These are phyloP conservation scores for Actinernus sp. DNA, from an alignment of 92 coral and sea anemone species.

Conservation along the genomic window DNA sequence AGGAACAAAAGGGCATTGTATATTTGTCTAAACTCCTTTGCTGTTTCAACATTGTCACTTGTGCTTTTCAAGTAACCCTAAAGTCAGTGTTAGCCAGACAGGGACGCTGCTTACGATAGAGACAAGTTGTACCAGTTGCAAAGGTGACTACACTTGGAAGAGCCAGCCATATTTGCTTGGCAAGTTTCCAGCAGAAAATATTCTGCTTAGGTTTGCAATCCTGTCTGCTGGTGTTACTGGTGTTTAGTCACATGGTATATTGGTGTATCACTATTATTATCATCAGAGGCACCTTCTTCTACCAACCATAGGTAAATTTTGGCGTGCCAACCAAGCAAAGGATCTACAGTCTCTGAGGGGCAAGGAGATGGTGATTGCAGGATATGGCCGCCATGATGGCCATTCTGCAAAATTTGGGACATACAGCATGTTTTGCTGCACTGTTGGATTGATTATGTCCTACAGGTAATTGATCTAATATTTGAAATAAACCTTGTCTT, in stretches of 20 bases:
- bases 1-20: too few relatives aligned
- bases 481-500: too few relatives aligned
- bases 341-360: constrained; percentile 32
- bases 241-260: constrained; percentile 50
- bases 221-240: constrained; percentile 56
- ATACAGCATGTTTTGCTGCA: constrained; percentile 44
- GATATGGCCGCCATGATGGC: constrained; percentile 64
- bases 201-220: constrained; percentile 51
- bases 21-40: constrained; percentile 36
- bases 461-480: constrained; percentile 24
- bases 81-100: constrained; percentile 22
- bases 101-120: constrained; percentile 47
- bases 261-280: constrained; percentile 31
- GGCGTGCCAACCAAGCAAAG: constrained; percentile 38
- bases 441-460: too few relatives aligned
- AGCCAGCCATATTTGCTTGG: constrained; percentile 64
- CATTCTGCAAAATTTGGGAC: too few relatives aligned
- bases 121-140: constrained; percentile 44
- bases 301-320: constrained; percentile 39
- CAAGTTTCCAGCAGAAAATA: constrained; percentile 45
- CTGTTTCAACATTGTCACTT: constrained; percentile 58
- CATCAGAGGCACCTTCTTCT: constrained; percentile 53
- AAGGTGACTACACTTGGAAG: constrained; percentile 35
- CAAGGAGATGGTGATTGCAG: constrained; percentile 49
- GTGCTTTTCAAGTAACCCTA: constrained; percentile 48